Evolutionary conservation across 2,797 vertebrate genomes (phyloP), one percentile per base, ranked within the genome.

Genomic region (Centroberyx gerrardi): DNA sequence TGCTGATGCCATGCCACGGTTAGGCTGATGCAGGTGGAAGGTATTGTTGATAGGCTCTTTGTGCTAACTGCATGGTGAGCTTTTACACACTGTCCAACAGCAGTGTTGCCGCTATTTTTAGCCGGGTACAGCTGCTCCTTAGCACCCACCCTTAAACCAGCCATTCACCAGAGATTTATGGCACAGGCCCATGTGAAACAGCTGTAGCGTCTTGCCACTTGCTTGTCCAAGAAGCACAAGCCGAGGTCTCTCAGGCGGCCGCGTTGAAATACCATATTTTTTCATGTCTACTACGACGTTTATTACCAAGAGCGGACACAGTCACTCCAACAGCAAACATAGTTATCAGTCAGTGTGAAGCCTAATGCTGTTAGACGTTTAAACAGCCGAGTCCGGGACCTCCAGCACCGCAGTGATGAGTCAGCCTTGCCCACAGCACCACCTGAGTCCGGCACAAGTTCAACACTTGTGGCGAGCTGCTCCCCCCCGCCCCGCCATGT

Each of bases 61-160:
- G 86, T 88, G 88, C 86, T 81, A 90, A 87, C 84, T 87, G 89
- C 90, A 82, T 36, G 88, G 87, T 77, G 74, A 81, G 90, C 78
- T 88, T 83, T 73, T 82, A 87, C 81, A 56, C 46, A 33, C 82
- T 74, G 91, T 89, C 88, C 88, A 22, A 83, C 82, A 84, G 88
- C 81, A 89, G 86, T 86, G 88, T 80, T 62, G 83, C 1, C 22
- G 78, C 88, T 94, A 94, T 94, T 92, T 94, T 92, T 94, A 93
- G 90, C 86, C 7, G 42, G 62, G 79, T 85, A 90, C 93, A 94
- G 92, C 93, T 94, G 93, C 93, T 92, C 78, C 88, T 86, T 74
- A 86, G 87, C 82, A 80, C 81, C 88, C 87, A 87, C 79, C 82
- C 87, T 91, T 87, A 90, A 86, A 90, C 81, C 89, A 90, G 86